Evolutionary conservation across 2,797 vertebrate genomes (phyloP).

Genomic region (Peromyscus attwateri): DNA sequence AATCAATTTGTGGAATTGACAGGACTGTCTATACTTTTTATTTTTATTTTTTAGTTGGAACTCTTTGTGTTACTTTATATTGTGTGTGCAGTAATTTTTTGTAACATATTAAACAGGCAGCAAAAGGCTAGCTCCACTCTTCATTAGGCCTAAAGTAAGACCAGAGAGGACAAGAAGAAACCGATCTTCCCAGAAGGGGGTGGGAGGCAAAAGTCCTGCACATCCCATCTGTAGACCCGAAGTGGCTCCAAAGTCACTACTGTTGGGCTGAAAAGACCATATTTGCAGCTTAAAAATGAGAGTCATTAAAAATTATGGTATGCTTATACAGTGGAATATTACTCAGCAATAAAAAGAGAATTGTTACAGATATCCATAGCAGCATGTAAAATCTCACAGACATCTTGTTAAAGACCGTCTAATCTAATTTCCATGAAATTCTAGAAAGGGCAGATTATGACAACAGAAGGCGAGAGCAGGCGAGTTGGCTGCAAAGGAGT

Average conservation of each 20-base stretch:
- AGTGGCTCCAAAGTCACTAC: not conserved
- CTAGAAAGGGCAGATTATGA: not conserved
- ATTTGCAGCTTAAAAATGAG: constrained; percentile 9
- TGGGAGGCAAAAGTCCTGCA: not conserved
- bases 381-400: not conserved
- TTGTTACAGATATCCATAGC: not conserved
- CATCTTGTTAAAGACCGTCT: not conserved
- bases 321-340: not conserved
- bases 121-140: not conserved
- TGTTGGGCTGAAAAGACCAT: not conserved
- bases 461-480: not conserved
- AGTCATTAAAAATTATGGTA: not conserved
- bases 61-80: constrained; percentile 25
- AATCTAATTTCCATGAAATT: not conserved
- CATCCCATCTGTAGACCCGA: not conserved
- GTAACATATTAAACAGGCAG: constrained; percentile 2
- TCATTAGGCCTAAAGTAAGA: not conserved
- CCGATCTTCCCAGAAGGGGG: no score
- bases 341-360: not conserved
- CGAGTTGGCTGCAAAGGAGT: not conserved
- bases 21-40: not conserved
- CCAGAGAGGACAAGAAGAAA: not conserved
- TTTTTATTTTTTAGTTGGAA: not conserved
- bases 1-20: not conserved
- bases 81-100: not conserved